Base-by-base conservation (phyloP, 2,888 invertebrate species). In the Catonia carolina region DNA sequence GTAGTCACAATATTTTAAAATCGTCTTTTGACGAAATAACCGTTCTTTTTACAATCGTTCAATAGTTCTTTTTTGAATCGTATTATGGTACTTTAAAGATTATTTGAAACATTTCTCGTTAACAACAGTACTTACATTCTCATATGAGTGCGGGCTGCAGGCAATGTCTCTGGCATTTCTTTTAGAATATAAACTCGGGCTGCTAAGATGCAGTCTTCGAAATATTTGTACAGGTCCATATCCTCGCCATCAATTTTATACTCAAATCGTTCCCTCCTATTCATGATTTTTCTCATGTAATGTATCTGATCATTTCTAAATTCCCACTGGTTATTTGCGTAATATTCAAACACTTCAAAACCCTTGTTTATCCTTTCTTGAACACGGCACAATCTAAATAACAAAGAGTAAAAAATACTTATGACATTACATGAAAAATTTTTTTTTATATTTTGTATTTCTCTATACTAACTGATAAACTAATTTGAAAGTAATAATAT, bases 281-380 rank as follows among this genome's bases (percentile, higher is more conserved):
- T 89, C 63, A 89, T 74, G 4, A 74, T 69, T 2, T 73, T 70
- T 27, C 88, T 73, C 0, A 86, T 64, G 6, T 73, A 69, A 7
- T 81, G 71, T 0, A 84, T 78, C 61, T 82, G 80, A 50, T 83
- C 78, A 17, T 88, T 89, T 42, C 83, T 83, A 71, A 92, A 91
- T 68, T 87, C 86, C 94, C 95, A 95, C 61, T 91, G 89, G 69
- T 89, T 89, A 70, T 87, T 89, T 0, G 93, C 91, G 73, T 95
- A 95, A 70, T 92, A 94, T 69, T 92, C 89, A 67, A 95, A 86
- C 0, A 89, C 87, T 67, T 89, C 88, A 68, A 92, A 89, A 0
- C 93, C 89, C 74, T 90, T 89, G 62, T 79, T 80, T 65, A 95
- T 86, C 47, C 89, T 82, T 56, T 84, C 83, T 64, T 93, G 93